phyloP scores from a whole-genome alignment of 2,888 invertebrate genomes.

The Watsonalla binaria region DNA sequence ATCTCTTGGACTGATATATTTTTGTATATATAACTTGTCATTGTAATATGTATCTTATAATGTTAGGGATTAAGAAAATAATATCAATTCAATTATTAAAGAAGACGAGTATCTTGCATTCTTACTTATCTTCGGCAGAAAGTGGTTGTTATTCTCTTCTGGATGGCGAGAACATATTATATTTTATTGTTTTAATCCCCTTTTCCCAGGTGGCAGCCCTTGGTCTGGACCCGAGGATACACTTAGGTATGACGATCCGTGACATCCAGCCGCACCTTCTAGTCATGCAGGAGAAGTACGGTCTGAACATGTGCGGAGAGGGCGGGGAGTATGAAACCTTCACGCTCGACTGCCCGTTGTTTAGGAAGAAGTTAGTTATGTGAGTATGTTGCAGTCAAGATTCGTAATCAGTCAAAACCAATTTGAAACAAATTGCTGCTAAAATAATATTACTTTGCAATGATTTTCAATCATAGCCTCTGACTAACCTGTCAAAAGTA shows the following conservation, averaged over 20 bases:
- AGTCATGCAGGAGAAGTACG: conserved; percentile 95
- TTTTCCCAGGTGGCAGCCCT: conserved; percentile 84
- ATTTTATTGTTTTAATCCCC: neutral
- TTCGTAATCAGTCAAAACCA: neutral
- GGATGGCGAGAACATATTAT: too few relatives aligned
- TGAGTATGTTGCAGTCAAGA: conserved; percentile 74
- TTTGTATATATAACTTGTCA: too few relatives aligned
- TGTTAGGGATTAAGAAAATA: too few relatives aligned
- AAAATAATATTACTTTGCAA: too few relatives aligned
- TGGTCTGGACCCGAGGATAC: conserved; percentile 90
- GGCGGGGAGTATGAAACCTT: conserved; percentile 99
- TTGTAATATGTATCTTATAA: too few relatives aligned
- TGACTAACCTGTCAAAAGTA: too few relatives aligned
- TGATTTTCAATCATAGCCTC: too few relatives aligned
- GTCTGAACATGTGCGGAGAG: conserved; percentile 97
- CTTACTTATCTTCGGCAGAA: too few relatives aligned
- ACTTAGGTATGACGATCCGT: conserved; percentile 91
- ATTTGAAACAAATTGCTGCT: neutral
- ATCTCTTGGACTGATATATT: too few relatives aligned
- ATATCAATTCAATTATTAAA: too few relatives aligned
- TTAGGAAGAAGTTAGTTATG: conserved; percentile 93
- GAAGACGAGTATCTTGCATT: too few relatives aligned
- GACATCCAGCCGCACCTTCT: conserved; percentile 93
- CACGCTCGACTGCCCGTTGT: conserved; percentile 97
- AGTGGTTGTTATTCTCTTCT: too few relatives aligned